Percentiles rank a stretch among this genome's conserved stretches.
These are phyloP conservation scores for Hippocampus guttulatus DNA, from an alignment of 2,113 vertebrate species.

Conservation along the genomic window DNA sequence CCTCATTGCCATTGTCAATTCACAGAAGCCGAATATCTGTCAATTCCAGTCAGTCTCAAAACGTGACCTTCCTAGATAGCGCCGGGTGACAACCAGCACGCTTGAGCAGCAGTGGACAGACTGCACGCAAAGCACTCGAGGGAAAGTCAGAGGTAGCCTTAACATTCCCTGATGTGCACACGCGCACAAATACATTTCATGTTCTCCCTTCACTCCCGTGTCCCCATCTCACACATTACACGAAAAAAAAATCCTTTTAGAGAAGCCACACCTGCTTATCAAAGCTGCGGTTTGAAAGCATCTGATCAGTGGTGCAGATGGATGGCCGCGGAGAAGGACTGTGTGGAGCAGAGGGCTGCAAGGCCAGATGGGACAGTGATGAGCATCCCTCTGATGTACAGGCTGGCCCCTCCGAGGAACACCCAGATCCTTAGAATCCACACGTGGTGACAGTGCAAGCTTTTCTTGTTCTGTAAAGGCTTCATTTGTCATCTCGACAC, in stretches of 20 bases:
- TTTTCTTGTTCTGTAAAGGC: conserved; percentile 22
- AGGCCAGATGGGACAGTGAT: neutral
- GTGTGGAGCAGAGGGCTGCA: neutral
- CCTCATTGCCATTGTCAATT: neutral
- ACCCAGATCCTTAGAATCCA: conserved; percentile 25
- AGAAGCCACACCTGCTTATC: conserved; percentile 51
- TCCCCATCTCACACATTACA: conserved; percentile 31
- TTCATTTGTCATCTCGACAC: conserved; percentile 38
- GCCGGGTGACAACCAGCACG: conserved; percentile 26
- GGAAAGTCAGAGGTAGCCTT: conserved; percentile 28
- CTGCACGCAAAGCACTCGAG: conserved; percentile 24
- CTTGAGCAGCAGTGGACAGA: conserved; percentile 41
- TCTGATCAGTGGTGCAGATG: conserved; percentile 65
- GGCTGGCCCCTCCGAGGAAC: conserved; percentile 32
- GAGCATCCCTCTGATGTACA: conserved; percentile 32
- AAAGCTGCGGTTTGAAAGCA: conserved; percentile 38
- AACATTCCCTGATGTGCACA: conserved; percentile 5
- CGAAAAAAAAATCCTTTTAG: conserved; percentile 46
- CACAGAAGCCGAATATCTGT: conserved; percentile 13
- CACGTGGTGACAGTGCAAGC: conserved; percentile 36
- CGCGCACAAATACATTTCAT: conserved; percentile 4
- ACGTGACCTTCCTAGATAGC: conserved; percentile 32
- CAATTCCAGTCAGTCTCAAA: conserved; percentile 43
- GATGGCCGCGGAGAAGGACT: conserved; percentile 45
- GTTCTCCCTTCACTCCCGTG: conserved; percentile 17